Conservation (phyloP, 1,140 invertebrate genomes). For the Meloidogyne exigua region DNA sequence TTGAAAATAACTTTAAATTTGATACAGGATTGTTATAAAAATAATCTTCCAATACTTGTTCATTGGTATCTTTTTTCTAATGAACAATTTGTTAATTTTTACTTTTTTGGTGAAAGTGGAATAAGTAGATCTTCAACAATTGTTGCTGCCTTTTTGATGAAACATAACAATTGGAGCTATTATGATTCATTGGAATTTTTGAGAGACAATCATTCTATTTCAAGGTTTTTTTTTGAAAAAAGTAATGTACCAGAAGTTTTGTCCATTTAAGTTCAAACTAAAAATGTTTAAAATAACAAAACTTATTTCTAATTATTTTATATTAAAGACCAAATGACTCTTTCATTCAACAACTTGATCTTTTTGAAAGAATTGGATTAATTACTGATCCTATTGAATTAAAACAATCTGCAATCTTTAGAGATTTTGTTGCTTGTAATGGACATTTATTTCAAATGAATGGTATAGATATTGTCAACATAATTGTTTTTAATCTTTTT, state of each 20-base stretch:
- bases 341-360: conserved; percentile 37
- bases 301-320: background rate
- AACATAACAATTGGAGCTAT: conserved; percentile 38
- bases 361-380: conserved; percentile 50
- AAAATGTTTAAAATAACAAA: too few species aligned
- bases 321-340: conserved; percentile 46
- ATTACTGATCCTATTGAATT: conserved; percentile 39
- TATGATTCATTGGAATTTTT: conserved; percentile 50
- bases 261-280: too few species aligned
- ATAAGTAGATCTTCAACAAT: conserved; percentile 50
- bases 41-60: background rate
- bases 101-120: conserved; percentile 49
- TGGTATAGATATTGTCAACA: background rate
- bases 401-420: conserved; percentile 25
- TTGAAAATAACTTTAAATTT: background rate
- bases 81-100: conserved; percentile 10
- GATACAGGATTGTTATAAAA: background rate
- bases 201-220: conserved; percentile 44
- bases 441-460: background rate
- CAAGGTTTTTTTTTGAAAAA: background rate
- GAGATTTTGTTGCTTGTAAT: conserved; percentile 6
- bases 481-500: conserved; percentile 5
- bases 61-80: background rate
- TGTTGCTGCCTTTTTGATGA: conserved; percentile 56
- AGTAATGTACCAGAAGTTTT: too few species aligned